Base-by-base conservation (phyloP, 2,113 vertebrate genomes). In the Platichthys flesus region DNA sequence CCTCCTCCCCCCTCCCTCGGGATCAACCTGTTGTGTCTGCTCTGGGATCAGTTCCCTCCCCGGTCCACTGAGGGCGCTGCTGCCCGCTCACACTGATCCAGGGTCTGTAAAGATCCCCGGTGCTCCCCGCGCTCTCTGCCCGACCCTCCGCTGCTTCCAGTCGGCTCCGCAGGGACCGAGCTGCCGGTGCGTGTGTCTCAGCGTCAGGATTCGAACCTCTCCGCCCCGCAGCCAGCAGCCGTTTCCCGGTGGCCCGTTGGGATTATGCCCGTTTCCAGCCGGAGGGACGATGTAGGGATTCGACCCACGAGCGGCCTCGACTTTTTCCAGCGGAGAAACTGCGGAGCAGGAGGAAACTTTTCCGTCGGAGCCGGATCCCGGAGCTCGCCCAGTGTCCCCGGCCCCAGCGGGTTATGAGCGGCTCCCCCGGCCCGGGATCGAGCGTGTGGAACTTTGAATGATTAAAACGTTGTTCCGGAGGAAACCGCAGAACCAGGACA, bases 1-100 rank as follows among this genome's bases (percentile, higher is more conserved):
- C 45, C 10, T 47, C 66, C 55, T 64, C 67, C 42, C 72, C 58
- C 20, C 37, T 71, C 24, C 51, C 61, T 64, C 67, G 64, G 61
- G 10, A 76, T n/a, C 82, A 67, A 90, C 86, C 88, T 90, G 89
- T 90, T 90, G 88, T 77, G 5, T 15, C 90, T 82, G 91, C 6
- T 77, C 83, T 10, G 1, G 82, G 78, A 79, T 89, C 91, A 82
- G 88, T n/a, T 72, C 20, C 12, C 61, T n/a, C 23, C 56, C 24
- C 21, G 9, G 54, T 2, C 68, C 3, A 2, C 14, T 21, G 8
- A 0, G 24, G 47, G 12, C 51, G 49, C 9, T 1, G 2, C 14
- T 2, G 57, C n/a, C 51, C 9, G 49, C 26, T 16, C 47, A 1
- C 74, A 45, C 88, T 42, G 90, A 79, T 74, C 87, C 68, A 0